Evolutionary conservation across 1,140 invertebrate genomes (phyloP), one percentile per base, ranked within the genome.

Genomic region (Drosophila mauritiana): DNA sequence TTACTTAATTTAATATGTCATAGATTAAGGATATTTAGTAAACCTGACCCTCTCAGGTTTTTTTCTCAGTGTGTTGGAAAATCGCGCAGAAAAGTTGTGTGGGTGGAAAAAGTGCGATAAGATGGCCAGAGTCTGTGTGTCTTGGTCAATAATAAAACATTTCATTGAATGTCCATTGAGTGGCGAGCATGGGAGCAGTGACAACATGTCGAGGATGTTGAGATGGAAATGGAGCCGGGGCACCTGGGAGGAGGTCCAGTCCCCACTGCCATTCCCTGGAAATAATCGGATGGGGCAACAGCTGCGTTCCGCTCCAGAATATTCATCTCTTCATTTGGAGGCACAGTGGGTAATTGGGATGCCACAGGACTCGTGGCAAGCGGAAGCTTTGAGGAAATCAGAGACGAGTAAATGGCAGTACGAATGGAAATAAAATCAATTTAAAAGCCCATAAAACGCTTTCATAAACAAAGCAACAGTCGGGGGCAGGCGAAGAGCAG

Each of bases 381-480:
- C 62, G 70, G 57, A 80, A 69, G 78, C 58, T 70, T 52, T 52
- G 54, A 81, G 72, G 52, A 83, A 82, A 78, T 83, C 63, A 82
- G 75, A 73, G 62, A n/a, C 39, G 31, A 58, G 61, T 61, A 62
- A 79, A 84, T 79, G 57, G 59, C 70, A 68, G 80, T 57, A 70
- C 53, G 59, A 73, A 77, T 73, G 73, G 51, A 78, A 89, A 89
- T 90, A 55, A 89, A 91, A 91, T 91, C 82, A 88, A 91, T 91
- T 91, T 88, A 81, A 83, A 78, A 88, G 73, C 82, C 52, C 63
- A 88, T 91, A 91, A 91, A 91, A 91, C 64, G 88, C 69, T 85
- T 79, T 68, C 76, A 69, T 80, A 90, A 90, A 80, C 79, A 74
- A 82, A 76, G 65, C 54, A 39, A 53, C 51, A 48, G 31, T 40